Evolutionary conservation across 2,888 invertebrate genomes (phyloP).

Genomic region (Drosophila pseudotakahashii): DNA sequence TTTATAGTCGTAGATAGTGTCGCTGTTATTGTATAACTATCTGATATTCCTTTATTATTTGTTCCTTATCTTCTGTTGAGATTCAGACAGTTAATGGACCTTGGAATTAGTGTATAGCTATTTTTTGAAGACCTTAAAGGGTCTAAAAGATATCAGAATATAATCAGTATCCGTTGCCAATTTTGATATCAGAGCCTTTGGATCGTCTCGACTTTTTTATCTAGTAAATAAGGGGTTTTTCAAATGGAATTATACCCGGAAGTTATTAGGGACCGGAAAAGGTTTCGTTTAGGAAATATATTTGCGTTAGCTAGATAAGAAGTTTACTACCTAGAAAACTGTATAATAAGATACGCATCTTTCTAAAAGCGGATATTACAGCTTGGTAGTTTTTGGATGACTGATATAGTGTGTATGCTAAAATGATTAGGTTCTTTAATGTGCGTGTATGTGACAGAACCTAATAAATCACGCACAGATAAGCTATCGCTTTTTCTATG

Average conservation of each 20-base stretch:
- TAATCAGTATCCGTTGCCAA: not conserved
- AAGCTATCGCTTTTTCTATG: not conserved
- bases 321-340: too few species aligned
- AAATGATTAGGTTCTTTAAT: too few species aligned
- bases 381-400: not conserved
- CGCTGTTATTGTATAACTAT: not conserved
- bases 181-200: not conserved
- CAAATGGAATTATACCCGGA: not conserved
- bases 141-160: not conserved
- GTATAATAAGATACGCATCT: too few species aligned
- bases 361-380: not conserved
- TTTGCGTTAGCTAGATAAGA: not conserved
- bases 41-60: not conserved
- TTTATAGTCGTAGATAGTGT: not conserved
- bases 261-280: not conserved
- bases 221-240: not conserved
- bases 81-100: not conserved
- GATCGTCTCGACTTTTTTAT: not conserved
- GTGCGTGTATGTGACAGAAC: too few species aligned
- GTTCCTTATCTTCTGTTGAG: not conserved
- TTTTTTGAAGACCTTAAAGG: not conserved
- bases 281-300: not conserved
- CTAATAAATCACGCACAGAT: not conserved
- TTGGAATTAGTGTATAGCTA: not conserved
- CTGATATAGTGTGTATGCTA: too few species aligned